phyloP scores from a whole-genome alignment of 2,888 invertebrate species.

The Idaea biselata region DNA sequence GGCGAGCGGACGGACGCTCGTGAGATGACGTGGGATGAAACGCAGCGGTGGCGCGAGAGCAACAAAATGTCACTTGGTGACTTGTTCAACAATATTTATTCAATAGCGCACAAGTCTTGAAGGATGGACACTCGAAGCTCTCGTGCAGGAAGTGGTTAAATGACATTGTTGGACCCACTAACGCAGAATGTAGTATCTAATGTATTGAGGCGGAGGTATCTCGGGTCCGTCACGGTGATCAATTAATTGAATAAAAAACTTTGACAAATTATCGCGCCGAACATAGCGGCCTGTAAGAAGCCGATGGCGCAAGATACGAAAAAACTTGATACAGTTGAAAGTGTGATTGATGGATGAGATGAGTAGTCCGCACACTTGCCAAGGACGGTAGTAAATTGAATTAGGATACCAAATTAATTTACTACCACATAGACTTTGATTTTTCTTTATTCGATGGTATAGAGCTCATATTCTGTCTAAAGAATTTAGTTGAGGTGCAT shows the following conservation, averaged over 20 bases:
- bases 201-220: conserved; percentile 49
- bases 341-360: conserved; percentile 71
- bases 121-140: conserved; percentile 68
- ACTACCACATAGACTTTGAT: conserved; percentile 41
- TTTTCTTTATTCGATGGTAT: conserved; percentile 40
- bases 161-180: conserved; percentile 71
- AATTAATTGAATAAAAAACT: conserved; percentile 69
- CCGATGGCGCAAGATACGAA: conserved; percentile 52
- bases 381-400: conserved; percentile 68
- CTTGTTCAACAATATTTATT: conserved; percentile 76
- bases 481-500: conserved; percentile 31
- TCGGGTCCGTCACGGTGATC: conserved; percentile 52
- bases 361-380: conserved; percentile 53
- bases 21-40: conserved; percentile 55
- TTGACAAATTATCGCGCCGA: conserved; percentile 66
- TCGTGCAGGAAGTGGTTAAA: conserved; percentile 70
- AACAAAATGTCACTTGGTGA: conserved; percentile 74
- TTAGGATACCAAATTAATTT: conserved; percentile 62
- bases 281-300: conserved; percentile 57
- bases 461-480: conserved; percentile 44
- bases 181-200: conserved; percentile 63
- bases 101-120: conserved; percentile 65
- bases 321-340: conserved; percentile 76
- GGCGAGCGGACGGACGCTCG: conserved; percentile 52
- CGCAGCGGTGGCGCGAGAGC: conserved; percentile 40